phyloP scores from a whole-genome alignment of 2,888 invertebrate species.

The Macropis europaea region DNA sequence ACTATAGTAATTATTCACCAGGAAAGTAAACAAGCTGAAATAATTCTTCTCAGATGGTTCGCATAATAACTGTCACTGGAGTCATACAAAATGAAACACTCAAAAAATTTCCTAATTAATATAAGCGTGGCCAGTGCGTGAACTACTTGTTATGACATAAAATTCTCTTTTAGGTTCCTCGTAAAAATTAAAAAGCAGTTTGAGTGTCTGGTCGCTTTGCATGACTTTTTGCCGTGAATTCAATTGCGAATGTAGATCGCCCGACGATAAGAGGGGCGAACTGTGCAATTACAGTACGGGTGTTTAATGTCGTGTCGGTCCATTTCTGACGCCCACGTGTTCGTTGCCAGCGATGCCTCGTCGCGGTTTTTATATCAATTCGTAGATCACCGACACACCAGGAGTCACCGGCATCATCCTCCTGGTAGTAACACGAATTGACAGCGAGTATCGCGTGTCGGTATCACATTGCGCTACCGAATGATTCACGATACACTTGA shows the following conservation, averaged over 20 bases:
- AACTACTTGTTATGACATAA: too few species aligned
- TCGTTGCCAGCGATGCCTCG: constrained; percentile 9
- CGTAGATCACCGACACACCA: constrained; percentile 35
- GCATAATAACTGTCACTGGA: too few species aligned
- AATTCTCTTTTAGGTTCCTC: too few species aligned
- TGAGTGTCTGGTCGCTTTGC: too few species aligned
- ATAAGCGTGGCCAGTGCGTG: too few species aligned
- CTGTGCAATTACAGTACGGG: neutral
- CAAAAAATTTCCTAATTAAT: too few species aligned
- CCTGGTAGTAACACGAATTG: constrained; percentile 43
- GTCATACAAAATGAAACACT: too few species aligned
- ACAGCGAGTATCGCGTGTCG: constrained; percentile 43
- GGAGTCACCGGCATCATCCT: constrained; percentile 8
- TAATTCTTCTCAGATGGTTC: too few species aligned
- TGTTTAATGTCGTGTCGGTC: neutral
- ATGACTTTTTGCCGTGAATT: too few species aligned
- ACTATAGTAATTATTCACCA: too few species aligned
- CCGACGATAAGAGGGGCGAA: neutral
- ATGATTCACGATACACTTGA: constrained; percentile 51
- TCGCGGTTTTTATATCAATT: constrained; percentile 33
- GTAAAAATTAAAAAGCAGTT: too few species aligned
- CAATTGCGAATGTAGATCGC: neutral
- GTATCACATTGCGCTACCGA: constrained; percentile 45
- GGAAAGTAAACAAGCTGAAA: too few species aligned
- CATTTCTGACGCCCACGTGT: neutral